Conservation (phyloP, 2,113 vertebrate species). For the Loxodonta africana region DNA sequence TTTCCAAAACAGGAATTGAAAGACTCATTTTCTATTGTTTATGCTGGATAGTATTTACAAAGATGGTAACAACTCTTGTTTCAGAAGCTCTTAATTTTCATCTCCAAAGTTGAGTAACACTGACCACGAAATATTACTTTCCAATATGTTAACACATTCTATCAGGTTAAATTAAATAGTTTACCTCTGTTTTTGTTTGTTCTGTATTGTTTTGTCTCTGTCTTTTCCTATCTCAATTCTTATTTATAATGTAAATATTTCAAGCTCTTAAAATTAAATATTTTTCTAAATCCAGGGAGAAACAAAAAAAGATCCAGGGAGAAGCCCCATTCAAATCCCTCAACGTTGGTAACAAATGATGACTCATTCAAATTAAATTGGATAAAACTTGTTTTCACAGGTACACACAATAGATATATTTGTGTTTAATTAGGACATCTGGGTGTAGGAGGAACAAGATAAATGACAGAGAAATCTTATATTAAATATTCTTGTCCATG, state of each 20-base stretch:
- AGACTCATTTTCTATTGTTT: constrained; percentile 1
- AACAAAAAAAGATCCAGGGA: neutral
- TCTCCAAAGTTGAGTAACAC: neutral
- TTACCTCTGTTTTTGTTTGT: too few relatives aligned
- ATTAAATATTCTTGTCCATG: neutral
- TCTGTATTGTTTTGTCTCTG: neutral
- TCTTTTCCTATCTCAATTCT: neutral
- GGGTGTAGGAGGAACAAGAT: neutral
- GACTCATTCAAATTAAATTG: neutral
- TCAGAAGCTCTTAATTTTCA: neutral
- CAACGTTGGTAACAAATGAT: neutral
- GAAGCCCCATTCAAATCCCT: neutral
- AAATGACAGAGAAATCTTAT: neutral
- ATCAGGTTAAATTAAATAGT: neutral
- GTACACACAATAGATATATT: neutral
- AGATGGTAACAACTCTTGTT: neutral
- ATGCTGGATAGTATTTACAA: neutral
- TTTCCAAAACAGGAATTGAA: neutral
- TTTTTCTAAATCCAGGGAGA: neutral
- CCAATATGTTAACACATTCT: neutral
- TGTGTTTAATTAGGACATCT: neutral
- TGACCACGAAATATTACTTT: neutral
- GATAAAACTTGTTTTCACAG: neutral
- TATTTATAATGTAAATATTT: neutral
- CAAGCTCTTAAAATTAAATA: neutral